These are phyloP conservation scores for Temnothorax ravouxi DNA, from an alignment of 2,888 invertebrate genomes.

Conservation along the genomic window DNA sequence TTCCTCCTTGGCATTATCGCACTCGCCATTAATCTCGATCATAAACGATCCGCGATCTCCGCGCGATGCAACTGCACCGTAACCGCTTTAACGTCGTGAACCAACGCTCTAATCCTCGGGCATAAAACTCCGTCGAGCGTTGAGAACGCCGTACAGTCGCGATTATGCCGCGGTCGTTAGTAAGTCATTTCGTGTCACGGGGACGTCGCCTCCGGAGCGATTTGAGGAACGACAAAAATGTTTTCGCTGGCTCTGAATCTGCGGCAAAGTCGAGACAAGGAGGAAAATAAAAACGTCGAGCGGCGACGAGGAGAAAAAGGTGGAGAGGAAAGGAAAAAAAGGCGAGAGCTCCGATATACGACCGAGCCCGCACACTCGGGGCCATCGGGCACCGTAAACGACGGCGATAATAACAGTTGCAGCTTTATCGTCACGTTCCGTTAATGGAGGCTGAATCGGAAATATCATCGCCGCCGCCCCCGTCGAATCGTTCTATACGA, in stretches of 20 bases:
- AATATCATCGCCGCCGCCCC: slow-evolving; percentile 44
- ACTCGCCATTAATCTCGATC: slow-evolving; percentile 73
- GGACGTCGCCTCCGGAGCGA: slow-evolving; percentile 58
- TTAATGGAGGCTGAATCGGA: slow-evolving; percentile 65
- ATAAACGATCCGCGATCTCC: slow-evolving; percentile 68
- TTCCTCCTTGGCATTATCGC: slow-evolving; percentile 70
- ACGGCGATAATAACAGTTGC: slow-evolving; percentile 57
- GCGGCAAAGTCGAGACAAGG: not conserved
- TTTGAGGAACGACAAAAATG: slow-evolving; percentile 61
- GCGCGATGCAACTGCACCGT: slow-evolving; percentile 66
- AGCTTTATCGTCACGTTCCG: slow-evolving; percentile 64
- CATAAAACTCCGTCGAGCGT: slow-evolving; percentile 64
- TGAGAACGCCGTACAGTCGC: slow-evolving; percentile 52
- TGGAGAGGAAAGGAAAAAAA: not conserved
- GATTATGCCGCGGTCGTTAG: slow-evolving; percentile 73
- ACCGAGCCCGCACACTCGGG: slow-evolving; percentile 37
- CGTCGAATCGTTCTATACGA: slow-evolving; percentile 42
- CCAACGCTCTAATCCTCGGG: slow-evolving; percentile 62
- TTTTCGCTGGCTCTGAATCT: slow-evolving; percentile 43
- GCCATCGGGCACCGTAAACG: slow-evolving; percentile 58
- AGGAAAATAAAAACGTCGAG: slow-evolving; percentile 22
- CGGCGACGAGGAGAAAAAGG: not conserved
- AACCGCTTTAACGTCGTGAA: slow-evolving; percentile 66
- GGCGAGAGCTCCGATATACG: slow-evolving; percentile 22
- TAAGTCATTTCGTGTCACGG: slow-evolving; percentile 69